Percentiles rank a stretch among this genome's conserved stretches.
These are phyloP conservation scores for Labia minor DNA, from an alignment of 2,888 invertebrate genomes.

Conservation along the genomic window DNA sequence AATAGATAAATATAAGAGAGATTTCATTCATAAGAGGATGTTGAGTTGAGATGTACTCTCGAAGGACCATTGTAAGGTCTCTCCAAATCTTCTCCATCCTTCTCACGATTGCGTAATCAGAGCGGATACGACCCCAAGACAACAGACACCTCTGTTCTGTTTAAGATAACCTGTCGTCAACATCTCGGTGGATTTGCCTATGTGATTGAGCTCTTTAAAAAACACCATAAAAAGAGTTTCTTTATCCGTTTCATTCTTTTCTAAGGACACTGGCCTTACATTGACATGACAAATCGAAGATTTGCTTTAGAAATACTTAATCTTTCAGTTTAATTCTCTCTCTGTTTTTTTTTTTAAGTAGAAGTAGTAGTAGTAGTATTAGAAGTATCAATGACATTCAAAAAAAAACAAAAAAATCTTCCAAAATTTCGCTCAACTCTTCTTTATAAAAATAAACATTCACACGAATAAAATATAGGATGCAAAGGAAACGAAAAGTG, in stretches of 20 bases:
- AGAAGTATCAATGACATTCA: too few relatives aligned
- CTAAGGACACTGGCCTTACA: neutral
- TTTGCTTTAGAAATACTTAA: too few relatives aligned
- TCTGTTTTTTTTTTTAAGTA: too few relatives aligned
- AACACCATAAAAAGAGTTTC: neutral
- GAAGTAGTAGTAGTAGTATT: too few relatives aligned
- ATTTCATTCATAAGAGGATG: constrained; percentile 7
- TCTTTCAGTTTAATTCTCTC: too few relatives aligned
- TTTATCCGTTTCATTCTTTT: neutral
- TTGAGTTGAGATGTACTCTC: neutral
- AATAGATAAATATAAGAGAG: constrained; percentile 2
- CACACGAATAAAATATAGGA: too few relatives aligned
- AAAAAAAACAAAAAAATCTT: too few relatives aligned
- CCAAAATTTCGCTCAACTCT: too few relatives aligned
- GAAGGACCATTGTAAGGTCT: neutral
- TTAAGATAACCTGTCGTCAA: neutral
- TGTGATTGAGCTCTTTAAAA: neutral
- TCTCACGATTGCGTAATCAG: neutral
- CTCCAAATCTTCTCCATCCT: too few relatives aligned
- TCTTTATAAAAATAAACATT: too few relatives aligned
- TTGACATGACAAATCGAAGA: too few relatives aligned
- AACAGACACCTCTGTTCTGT: neutral
- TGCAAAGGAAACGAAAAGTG: too few relatives aligned
- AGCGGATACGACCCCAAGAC: neutral
- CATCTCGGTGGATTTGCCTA: neutral